A percentile compares a stretch with the other conserved stretches of the same genome.
Evolutionary conservation across 92 coral and sea anemone species (phyloP).

Genomic region (Desmophyllum pertusum): DNA sequence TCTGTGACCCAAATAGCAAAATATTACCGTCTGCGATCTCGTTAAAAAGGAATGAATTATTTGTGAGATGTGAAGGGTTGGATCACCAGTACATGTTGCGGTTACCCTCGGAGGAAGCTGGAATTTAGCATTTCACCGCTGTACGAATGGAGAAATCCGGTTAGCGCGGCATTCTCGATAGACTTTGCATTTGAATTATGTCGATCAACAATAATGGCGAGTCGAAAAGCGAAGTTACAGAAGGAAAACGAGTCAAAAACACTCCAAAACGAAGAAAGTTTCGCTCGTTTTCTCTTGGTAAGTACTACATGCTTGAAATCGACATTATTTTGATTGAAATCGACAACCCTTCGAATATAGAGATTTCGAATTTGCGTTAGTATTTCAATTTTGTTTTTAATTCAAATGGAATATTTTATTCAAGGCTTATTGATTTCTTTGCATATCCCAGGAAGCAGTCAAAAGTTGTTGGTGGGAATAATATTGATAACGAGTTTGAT

Average conservation of each 20-base stretch:
- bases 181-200: conserved; percentile 13
- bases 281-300: conserved; percentile 42
- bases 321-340: not conserved
- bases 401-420: conserved; percentile 3
- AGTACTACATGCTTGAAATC: not conserved
- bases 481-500: no score
- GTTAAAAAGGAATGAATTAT: conserved; percentile 35
- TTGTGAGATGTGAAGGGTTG: conserved; percentile 29
- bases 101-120: not conserved
- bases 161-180: not conserved
- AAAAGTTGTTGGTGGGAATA: conserved; percentile 11
- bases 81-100: conserved; percentile 8
- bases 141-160: not conserved
- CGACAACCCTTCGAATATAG: not conserved
- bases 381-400: not conserved
- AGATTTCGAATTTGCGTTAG: not conserved
- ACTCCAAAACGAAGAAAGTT: conserved; percentile 28
- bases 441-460: not conserved
- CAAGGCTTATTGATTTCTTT: conserved; percentile 4
- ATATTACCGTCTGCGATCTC: conserved; percentile 20
- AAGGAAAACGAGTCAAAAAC: conserved; percentile 21
- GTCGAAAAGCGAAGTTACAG: conserved; percentile 6
- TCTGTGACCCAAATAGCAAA: conserved; percentile 11
- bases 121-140: not conserved
- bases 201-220: not conserved